These are phyloP conservation scores for Patiria miniata DNA, from an alignment of 35 echinoderm and acorn worm species.

Conservation along the genomic window DNA sequence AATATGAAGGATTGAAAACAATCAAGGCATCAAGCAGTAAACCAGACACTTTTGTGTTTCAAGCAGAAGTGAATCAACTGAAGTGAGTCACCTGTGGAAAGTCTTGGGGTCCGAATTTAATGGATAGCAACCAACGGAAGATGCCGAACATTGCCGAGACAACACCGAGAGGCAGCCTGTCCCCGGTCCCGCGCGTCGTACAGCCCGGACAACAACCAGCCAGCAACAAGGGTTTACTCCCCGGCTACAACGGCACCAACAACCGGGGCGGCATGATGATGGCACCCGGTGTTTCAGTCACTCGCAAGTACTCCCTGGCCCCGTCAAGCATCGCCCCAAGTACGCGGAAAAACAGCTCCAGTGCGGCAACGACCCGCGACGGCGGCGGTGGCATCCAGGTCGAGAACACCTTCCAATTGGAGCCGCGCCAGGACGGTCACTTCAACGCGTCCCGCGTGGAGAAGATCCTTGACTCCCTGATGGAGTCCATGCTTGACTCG, in stretches of 20 bases:
- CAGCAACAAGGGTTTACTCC: background rate
- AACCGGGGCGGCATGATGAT: no score
- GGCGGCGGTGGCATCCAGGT: background rate
- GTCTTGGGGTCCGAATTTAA: background rate
- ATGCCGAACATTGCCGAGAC: conserved; percentile 15
- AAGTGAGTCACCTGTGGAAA: no score
- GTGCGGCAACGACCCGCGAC: background rate
- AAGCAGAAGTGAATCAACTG: no score
- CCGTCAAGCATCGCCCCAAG: background rate
- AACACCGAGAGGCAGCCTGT: background rate
- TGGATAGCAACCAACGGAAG: background rate
- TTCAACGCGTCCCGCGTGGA: conserved; percentile 12
- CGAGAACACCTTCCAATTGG: background rate
- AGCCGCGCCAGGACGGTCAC: background rate
- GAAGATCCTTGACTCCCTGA: background rate
- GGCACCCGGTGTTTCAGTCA: background rate
- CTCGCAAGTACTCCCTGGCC: background rate
- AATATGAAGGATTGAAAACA: no score
- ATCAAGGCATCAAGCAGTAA: no score
- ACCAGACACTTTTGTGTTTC: no score
- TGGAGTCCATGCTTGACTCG: background rate
- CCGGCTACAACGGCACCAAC: background rate
- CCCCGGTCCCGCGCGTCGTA: background rate
- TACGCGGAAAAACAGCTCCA: background rate
- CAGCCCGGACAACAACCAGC: background rate